Evolutionary conservation across 2,797 vertebrate species (phyloP), one percentile per base, ranked within the genome.

Genomic region (Adelosebastes latens): DNA sequence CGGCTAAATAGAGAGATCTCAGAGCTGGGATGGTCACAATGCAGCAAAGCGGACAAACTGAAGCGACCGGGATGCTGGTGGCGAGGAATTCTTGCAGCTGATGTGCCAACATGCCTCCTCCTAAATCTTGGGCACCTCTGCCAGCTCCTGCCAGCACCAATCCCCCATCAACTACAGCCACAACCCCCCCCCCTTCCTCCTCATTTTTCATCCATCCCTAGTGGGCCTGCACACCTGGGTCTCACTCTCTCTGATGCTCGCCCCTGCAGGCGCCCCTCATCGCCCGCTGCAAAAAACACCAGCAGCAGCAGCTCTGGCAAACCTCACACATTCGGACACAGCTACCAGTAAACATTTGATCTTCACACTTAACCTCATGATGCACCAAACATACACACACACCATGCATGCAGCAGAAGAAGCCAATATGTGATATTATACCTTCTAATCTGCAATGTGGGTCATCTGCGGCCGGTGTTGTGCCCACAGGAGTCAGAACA

Each of bases 1-100:
- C 84, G 70, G 77, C 88, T 94, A 91, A 95, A 94, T 93, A 90
- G 91, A 93, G 93, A 91, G 78, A 89, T 93, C 77, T 92, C 82
- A 2, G 62, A 73, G 85, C 81, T 25, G 77, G 87, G 83, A 76
- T 67, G 68, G 90, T 89, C 84, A 89, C 81, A 89, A 83, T 76
- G 82, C 73, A 60, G 65, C 1, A 20, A 75, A 25, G 69, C 79
- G 61, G 75, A 78, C 69, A 73, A n/a, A 49, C 72, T 60, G 75
- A 36, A 34, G 34, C 11, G 32, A 79, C 24, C 1, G 3, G 55
- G 66, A 63, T 25, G 49, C 83, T 63, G 67, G 42, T 78, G 74
- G 71, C 3, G 2, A 73, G 75, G 81, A 88, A 88, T 92, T 87
- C 77, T 84, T 82, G 67, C 63, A 72, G 82, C 64, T 22, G 78